Percentiles rank a stretch among this genome's conserved stretches.
These are phyloP conservation scores for Phycodurus eques DNA, from an alignment of 2,113 vertebrate species.

Conservation along the genomic window DNA sequence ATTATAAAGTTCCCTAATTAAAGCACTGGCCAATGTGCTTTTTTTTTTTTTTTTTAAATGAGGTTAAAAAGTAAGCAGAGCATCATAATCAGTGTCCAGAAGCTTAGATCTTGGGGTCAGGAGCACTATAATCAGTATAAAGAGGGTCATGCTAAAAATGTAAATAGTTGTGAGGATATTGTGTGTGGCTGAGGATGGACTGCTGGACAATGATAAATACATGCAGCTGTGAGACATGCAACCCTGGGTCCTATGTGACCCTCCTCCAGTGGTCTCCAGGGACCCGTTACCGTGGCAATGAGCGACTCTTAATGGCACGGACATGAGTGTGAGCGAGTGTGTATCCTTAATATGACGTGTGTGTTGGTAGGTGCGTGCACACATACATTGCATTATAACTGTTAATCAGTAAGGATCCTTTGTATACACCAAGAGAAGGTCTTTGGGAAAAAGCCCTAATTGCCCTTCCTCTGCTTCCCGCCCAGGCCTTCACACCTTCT, in stretches of 20 bases:
- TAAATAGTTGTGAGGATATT: not conserved
- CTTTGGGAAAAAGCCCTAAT: slow-evolving; percentile 67
- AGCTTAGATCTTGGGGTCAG: no score
- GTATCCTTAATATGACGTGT: slow-evolving; percentile 27
- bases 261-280: slow-evolving; percentile 58
- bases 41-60: not conserved
- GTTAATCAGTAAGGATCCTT: slow-evolving; percentile 41
- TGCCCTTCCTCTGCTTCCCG: slow-evolving; percentile 56
- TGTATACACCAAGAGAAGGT: slow-evolving; percentile 4
- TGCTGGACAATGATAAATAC: slow-evolving; percentile 15
- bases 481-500: slow-evolving; percentile 62
- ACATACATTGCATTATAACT: slow-evolving; percentile 50
- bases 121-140: not conserved
- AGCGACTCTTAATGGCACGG: slow-evolving; percentile 49
- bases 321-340: slow-evolving; percentile 37
- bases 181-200: not conserved
- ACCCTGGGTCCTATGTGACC: slow-evolving; percentile 42
- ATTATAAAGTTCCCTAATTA: no score
- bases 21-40: not conserved
- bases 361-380: slow-evolving; percentile 20
- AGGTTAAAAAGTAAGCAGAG: not conserved
- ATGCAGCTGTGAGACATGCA: slow-evolving; percentile 49
- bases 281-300: slow-evolving; percentile 73
- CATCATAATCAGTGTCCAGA: not conserved
- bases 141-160: slow-evolving; percentile 12